These are phyloP conservation scores for Odontesthes bonariensis DNA, from an alignment of 2,113 vertebrate genomes.

Conservation along the genomic window DNA sequence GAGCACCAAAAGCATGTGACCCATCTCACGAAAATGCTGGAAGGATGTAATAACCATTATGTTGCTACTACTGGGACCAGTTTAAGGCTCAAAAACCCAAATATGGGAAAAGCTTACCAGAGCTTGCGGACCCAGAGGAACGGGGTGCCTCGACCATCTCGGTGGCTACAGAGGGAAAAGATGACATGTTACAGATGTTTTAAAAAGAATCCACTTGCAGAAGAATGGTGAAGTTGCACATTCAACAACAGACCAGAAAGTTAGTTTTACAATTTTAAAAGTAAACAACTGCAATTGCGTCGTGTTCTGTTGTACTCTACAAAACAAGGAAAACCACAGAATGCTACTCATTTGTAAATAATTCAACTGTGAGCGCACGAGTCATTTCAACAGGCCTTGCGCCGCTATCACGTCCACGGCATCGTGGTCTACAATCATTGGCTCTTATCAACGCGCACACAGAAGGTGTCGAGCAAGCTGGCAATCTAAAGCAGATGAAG, in stretches of 20 bases:
- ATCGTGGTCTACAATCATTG: slow-evolving; percentile 27
- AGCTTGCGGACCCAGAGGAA: slow-evolving; percentile 78
- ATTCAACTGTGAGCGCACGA: neutral
- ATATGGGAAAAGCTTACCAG: slow-evolving; percentile 75
- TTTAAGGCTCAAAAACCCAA: slow-evolving; percentile 11
- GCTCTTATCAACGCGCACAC: slow-evolving; percentile 66
- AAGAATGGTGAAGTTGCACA: neutral
- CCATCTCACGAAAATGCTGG: neutral
- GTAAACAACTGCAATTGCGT: neutral
- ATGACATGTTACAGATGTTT: slow-evolving; percentile 46
- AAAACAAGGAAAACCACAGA: neutral
- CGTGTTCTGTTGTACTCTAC: neutral
- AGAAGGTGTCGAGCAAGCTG: slow-evolving; percentile 50
- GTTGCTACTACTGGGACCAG: neutral
- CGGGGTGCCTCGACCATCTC: slow-evolving; percentile 79
- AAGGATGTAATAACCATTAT: neutral
- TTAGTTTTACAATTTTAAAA: neutral
- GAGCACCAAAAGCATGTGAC: too few species aligned
- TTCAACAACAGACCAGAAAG: neutral
- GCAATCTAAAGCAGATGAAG: slow-evolving; percentile 51
- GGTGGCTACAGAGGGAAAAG: slow-evolving; percentile 65
- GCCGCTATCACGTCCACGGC: slow-evolving; percentile 39
- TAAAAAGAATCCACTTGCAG: neutral
- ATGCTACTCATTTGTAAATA: neutral
- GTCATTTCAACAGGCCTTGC: slow-evolving; percentile 1